These are phyloP conservation scores for Sciurus niger DNA, from an alignment of 2,113 vertebrate species.

Conservation along the genomic window DNA sequence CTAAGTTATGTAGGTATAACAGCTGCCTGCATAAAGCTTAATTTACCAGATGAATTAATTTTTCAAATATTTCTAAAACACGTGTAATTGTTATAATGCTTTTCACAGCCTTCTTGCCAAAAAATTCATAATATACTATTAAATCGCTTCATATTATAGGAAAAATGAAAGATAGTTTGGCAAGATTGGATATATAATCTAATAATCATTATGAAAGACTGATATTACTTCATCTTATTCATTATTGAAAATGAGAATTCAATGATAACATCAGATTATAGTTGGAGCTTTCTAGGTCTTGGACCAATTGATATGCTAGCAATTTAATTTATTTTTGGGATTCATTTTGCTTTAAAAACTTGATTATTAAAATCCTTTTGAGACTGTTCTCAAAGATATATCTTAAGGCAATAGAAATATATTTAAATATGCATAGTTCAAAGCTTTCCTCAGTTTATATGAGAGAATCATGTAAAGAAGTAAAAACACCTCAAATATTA, in stretches of 20 bases:
- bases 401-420: background rate
- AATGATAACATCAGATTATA: background rate
- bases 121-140: background rate
- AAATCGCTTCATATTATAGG: background rate
- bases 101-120: background rate
- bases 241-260: background rate
- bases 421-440: background rate
- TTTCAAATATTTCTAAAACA: background rate
- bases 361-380: background rate
- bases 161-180: background rate
- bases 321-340: background rate
- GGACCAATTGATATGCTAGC: background rate
- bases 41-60: slow-evolving; percentile 31
- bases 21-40: background rate
- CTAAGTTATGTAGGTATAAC: background rate
- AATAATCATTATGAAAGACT: slow-evolving; percentile 7
- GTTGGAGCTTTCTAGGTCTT: background rate
- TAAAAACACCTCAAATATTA: background rate
- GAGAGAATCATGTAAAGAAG: background rate
- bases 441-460: background rate
- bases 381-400: background rate
- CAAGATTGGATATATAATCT: background rate
- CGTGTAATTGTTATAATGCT: background rate
- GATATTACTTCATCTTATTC: background rate
- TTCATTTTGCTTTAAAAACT: background rate